Evolutionary conservation across 2,797 vertebrate species (phyloP).

Genomic region (Lepus townsendii): DNA sequence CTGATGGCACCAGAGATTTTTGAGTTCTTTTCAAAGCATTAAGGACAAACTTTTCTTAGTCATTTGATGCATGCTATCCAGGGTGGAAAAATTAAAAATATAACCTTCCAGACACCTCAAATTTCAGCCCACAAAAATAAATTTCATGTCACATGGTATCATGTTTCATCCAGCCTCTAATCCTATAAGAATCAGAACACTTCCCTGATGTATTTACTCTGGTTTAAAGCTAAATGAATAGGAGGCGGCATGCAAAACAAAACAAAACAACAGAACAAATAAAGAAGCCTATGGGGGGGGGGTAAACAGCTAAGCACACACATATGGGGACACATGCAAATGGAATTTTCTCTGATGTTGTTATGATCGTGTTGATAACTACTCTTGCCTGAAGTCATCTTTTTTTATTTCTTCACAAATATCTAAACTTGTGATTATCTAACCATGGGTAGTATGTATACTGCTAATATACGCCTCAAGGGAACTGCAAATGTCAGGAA

Average conservation of each 20-base stretch:
- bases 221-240: neutral
- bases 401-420: conserved; percentile 79
- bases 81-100: neutral
- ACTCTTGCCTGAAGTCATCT: conserved; percentile 65
- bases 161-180: neutral
- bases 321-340: neutral
- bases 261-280: conserved; percentile 4
- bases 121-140: neutral
- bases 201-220: neutral
- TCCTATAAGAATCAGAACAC: neutral
- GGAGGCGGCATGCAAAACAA: neutral
- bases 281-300: neutral
- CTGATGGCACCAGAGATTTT: neutral
- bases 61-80: neutral
- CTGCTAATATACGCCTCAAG: conserved; percentile 83
- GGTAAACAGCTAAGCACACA: neutral
- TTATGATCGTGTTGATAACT: conserved; percentile 62
- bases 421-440: conserved; percentile 86
- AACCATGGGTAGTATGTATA: conserved; percentile 77
- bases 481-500: conserved; percentile 86
- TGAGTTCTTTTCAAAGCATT: neutral
- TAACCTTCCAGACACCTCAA: neutral
- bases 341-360: conserved; percentile 19
- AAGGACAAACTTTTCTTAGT: neutral
- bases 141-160: neutral